phyloP scores from a whole-genome alignment of 2,797 vertebrate species.

The Catamblyrhynchus diadema region DNA sequence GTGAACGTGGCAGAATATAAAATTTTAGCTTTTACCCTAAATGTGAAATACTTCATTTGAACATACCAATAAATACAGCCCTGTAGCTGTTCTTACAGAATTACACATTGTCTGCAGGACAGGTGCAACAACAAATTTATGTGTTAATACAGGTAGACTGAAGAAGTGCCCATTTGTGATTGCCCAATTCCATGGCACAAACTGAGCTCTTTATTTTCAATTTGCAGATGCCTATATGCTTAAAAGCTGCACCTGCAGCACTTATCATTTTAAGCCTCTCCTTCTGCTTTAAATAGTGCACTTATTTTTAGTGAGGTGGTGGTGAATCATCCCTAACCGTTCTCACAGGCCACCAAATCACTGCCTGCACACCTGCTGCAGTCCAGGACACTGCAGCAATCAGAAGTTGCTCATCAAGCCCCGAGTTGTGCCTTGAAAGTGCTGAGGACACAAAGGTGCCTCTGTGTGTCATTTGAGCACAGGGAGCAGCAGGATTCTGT shows the following conservation, averaged over 20 bases:
- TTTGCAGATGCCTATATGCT: neutral
- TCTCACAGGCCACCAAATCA: neutral
- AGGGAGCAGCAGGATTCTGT: neutral
- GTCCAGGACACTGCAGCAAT: neutral
- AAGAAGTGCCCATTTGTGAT: neutral
- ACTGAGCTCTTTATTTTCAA: neutral
- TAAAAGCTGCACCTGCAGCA: constrained; percentile 34
- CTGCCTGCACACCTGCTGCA: neutral
- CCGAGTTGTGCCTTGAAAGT: neutral
- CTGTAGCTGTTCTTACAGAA: neutral
- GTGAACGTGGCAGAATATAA: neutral
- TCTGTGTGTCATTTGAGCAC: neutral
- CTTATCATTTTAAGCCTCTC: constrained; percentile 6
- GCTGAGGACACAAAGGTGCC: neutral
- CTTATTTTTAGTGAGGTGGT: constrained; percentile 25
- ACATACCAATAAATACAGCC: neutral
- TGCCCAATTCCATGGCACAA: neutral
- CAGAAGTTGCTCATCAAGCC: neutral
- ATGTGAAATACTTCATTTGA: neutral
- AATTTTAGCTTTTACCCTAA: neutral
- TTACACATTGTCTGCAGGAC: neutral
- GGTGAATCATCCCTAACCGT: neutral
- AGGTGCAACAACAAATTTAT: neutral
- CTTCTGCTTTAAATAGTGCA: constrained; percentile 8
- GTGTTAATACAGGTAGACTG: neutral